phyloP scores from a whole-genome alignment of 2,797 vertebrate species.

The Semaprochilodus insignis region DNA sequence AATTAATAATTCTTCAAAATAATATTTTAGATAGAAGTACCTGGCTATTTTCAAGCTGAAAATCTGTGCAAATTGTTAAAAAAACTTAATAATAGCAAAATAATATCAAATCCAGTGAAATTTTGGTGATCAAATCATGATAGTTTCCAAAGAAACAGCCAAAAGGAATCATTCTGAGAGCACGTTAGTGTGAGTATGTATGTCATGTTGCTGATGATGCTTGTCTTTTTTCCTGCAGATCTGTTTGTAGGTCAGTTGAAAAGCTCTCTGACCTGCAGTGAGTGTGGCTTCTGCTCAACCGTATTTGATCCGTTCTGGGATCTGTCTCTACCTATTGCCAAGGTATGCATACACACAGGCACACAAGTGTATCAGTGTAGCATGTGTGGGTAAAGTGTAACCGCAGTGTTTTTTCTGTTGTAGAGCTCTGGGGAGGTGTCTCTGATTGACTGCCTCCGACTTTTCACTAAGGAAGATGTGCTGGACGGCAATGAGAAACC shows the following conservation, averaged over 20 bases:
- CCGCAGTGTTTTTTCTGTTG: constrained; percentile 64
- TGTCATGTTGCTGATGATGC: background rate
- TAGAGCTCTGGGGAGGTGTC: constrained; percentile 87
- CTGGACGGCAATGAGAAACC: constrained; percentile 94
- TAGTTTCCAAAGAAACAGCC: background rate
- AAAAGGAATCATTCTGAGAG: background rate
- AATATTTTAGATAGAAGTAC: no score
- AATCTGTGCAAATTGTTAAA: no score
- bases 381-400: constrained; percentile 14
- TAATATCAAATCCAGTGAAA: background rate
- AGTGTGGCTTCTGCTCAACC: constrained; percentile 92
- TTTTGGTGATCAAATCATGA: background rate
- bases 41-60: no score
- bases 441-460: constrained; percentile 90
- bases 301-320: constrained; percentile 98
- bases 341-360: constrained; percentile 76
- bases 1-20: no score
- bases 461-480: constrained; percentile 95
- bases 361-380: background rate
- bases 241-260: constrained; percentile 96
- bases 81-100: no score
- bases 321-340: constrained; percentile 91
- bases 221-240: constrained; percentile 75
- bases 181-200: constrained; percentile 3
- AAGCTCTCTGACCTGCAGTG: constrained; percentile 91